These are phyloP conservation scores for Scaptomyza cyrtandrae DNA, from an alignment of 2,888 invertebrate species.

Conservation along the genomic window DNA sequence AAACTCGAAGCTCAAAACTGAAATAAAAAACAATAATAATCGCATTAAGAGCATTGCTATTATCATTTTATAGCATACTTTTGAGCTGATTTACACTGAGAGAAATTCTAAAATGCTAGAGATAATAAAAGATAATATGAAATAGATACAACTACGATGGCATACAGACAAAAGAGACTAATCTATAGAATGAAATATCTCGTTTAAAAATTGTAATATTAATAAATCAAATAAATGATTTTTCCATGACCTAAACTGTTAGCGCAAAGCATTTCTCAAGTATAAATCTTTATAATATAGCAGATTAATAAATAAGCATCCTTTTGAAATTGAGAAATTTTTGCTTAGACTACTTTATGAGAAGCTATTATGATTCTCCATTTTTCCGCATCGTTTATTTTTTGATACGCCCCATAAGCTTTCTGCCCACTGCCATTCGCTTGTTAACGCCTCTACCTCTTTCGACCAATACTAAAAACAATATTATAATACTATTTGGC, in stretches of 20 bases:
- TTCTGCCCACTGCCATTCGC: slow-evolving; percentile 47
- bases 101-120: slow-evolving; percentile 4
- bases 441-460: slow-evolving; percentile 50
- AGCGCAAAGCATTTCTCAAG: not conserved
- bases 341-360: slow-evolving; percentile 18
- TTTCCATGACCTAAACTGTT: too few relatives aligned
- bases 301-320: slow-evolving; percentile 28
- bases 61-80: slow-evolving; percentile 32
- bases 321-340: slow-evolving; percentile 19
- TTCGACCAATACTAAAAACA: slow-evolving; percentile 27
- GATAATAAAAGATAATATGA: not conserved
- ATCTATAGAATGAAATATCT: too few relatives aligned
- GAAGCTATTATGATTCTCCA: slow-evolving; percentile 54
- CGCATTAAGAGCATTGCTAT: slow-evolving; percentile 17
- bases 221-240: too few relatives aligned
- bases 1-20: slow-evolving; percentile 7
- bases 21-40: slow-evolving; percentile 26
- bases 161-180: too few relatives aligned
- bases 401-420: slow-evolving; percentile 52
- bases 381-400: slow-evolving; percentile 55
- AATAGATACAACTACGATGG: too few relatives aligned
- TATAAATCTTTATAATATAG: slow-evolving; percentile 2
- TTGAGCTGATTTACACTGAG: slow-evolving; percentile 19
- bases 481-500: slow-evolving; percentile 67
- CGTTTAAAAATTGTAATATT: too few relatives aligned